phyloP scores from a whole-genome alignment of 2,113 vertebrate genomes.

The Syrmaticus mikado region DNA sequence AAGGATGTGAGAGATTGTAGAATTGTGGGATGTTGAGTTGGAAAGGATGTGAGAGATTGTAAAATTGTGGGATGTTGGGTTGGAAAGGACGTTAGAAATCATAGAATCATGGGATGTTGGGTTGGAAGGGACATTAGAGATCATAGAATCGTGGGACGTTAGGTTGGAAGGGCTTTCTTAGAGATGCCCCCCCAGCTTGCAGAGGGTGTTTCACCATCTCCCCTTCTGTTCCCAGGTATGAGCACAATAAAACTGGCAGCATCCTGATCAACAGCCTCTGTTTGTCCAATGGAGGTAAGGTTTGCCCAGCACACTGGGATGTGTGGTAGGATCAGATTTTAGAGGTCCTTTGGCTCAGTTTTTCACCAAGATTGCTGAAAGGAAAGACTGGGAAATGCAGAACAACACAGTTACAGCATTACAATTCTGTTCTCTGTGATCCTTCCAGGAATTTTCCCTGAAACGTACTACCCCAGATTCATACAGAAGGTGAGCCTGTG shows the following conservation, averaged over 20 bases:
- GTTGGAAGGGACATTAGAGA: no score
- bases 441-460: conserved; percentile 90
- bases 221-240: conserved; percentile 79
- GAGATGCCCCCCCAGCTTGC: background rate
- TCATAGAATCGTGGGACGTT: no score
- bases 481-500: conserved; percentile 85
- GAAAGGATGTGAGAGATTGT: no score
- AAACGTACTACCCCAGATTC: conserved; percentile 86
- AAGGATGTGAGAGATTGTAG: no score
- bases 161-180: background rate
- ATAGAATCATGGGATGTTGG: no score
- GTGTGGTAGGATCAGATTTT: background rate
- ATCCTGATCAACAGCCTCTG: conserved; percentile 93
- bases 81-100: no score
- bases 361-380: background rate
- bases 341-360: background rate
- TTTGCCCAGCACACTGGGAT: rapidly evolving
- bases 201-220: background rate
- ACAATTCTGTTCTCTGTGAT: background rate
- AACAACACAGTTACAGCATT: rapidly evolving
- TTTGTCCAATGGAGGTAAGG: conserved; percentile 93
- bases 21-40: no score
- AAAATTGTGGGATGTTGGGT: no score
- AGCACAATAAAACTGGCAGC: conserved; percentile 88
- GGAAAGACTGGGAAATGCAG: background rate